Percentiles rank a stretch among this genome's conserved stretches.
Evolutionary conservation across 1,140 invertebrate species (phyloP).

Genomic region (Penaeus japonicus): DNA sequence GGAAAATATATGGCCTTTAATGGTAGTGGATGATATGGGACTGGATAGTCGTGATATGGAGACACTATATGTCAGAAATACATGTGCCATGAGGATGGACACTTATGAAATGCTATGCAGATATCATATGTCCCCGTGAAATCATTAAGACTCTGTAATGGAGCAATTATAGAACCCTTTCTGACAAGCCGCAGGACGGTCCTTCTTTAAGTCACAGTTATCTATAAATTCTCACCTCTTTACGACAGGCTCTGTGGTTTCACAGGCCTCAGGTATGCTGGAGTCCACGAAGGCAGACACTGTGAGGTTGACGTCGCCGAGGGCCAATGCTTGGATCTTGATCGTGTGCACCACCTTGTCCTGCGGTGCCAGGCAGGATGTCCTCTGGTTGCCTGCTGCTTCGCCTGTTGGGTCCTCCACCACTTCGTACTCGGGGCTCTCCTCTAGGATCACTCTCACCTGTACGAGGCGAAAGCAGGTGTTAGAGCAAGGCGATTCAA

Average conservation of each 20-base stretch:
- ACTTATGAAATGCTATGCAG: too few relatives aligned
- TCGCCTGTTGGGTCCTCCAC: not conserved
- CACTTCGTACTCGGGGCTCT: constrained; percentile 32
- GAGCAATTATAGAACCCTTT: not conserved
- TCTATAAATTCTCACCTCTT: constrained; percentile 54
- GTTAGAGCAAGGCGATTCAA: too few relatives aligned
- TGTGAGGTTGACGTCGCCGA: constrained; percentile 26
- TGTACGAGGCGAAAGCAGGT: not conserved
- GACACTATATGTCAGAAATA: too few relatives aligned
- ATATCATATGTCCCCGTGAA: not conserved
- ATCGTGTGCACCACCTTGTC: constrained; percentile 37
- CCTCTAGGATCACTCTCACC: constrained; percentile 58
- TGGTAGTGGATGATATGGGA: too few relatives aligned
- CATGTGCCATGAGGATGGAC: too few relatives aligned
- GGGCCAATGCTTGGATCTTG: not conserved
- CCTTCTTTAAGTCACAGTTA: too few relatives aligned
- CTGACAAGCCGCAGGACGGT: too few relatives aligned
- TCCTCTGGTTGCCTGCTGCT: not conserved
- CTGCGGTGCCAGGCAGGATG: constrained; percentile 29
- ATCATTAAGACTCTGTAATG: not conserved
- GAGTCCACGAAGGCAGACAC: constrained; percentile 21
- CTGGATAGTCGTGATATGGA: too few relatives aligned
- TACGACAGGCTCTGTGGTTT: constrained; percentile 63
- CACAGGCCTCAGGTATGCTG: constrained; percentile 64
- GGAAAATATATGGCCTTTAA: too few relatives aligned